These are phyloP conservation scores for Falco cherrug DNA, from an alignment of 2,797 vertebrate genomes.

Conservation along the genomic window DNA sequence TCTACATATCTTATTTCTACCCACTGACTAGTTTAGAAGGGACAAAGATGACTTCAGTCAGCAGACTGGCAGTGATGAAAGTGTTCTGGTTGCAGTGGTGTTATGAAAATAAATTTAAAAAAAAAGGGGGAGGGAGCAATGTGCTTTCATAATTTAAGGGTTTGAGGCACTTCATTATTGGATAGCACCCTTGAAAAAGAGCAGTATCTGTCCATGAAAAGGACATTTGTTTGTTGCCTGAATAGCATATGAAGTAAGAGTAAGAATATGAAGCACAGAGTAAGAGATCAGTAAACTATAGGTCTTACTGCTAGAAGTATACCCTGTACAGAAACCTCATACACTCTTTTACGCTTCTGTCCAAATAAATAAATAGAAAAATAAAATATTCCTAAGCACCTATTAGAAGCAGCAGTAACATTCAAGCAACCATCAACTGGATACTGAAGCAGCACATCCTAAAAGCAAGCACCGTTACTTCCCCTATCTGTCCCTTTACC, in stretches of 20 bases:
- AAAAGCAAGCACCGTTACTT: background rate
- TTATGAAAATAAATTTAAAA: background rate
- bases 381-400: background rate
- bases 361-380: background rate
- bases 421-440: background rate
- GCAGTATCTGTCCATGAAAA: background rate
- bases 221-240: background rate
- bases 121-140: background rate
- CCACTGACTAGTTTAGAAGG: background rate
- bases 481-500: background rate
- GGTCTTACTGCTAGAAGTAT: too few relatives aligned
- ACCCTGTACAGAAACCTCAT: background rate
- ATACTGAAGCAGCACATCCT: background rate
- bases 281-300: background rate
- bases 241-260: background rate
- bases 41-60: background rate
- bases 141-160: background rate
- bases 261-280: too few relatives aligned
- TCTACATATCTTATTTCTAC: background rate
- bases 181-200: background rate
- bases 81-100: background rate
- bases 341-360: fast-evolving
- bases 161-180: background rate
- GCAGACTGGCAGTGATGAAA: background rate
- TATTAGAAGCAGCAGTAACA: background rate